These are phyloP conservation scores for Holotrichia oblita DNA, from an alignment of 1,140 invertebrate species.

Conservation along the genomic window DNA sequence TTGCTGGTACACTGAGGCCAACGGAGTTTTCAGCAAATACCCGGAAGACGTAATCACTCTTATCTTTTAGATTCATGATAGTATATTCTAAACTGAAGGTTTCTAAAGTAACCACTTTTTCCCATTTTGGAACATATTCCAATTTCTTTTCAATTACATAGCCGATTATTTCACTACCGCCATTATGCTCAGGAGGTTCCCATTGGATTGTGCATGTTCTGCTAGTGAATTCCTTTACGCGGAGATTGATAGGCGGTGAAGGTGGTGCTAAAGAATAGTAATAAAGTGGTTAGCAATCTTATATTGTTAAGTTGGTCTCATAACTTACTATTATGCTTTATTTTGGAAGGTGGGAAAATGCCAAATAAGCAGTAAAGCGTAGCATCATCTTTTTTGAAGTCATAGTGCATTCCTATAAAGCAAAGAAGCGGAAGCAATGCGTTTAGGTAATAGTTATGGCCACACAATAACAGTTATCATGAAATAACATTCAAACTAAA, in stretches of 20 bases:
- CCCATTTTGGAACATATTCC: conserved; percentile 81
- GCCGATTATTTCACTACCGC: conserved; percentile 87
- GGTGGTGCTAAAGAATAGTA: conserved; percentile 73
- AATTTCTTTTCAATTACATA: conserved; percentile 94
- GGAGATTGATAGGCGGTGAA: conserved; percentile 81
- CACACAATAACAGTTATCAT: neutral
- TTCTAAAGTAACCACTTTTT: conserved; percentile 86
- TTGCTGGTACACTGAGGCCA: conserved; percentile 82
- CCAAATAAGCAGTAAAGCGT: conserved; percentile 64
- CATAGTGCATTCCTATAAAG: conserved; percentile 57
- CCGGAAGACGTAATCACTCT: conserved; percentile 89
- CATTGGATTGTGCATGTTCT: conserved; percentile 87
- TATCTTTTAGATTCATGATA: conserved; percentile 89
- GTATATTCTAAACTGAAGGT: conserved; percentile 79
- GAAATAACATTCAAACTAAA: too few species aligned
- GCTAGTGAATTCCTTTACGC: conserved; percentile 82
- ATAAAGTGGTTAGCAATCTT: neutral
- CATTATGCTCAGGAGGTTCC: conserved; percentile 84
- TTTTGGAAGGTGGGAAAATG: conserved; percentile 66
- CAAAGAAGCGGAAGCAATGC: conserved; percentile 18
- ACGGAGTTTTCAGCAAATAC: conserved; percentile 92
- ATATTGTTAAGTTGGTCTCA: neutral
- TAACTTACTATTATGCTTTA: conserved; percentile 55
- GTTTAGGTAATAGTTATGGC: neutral
- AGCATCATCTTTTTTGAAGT: conserved; percentile 58